Percentiles rank a stretch among this genome's conserved stretches.
phyloP scores from a whole-genome alignment of 2,797 vertebrate species.

The Bothrops alternatus region DNA sequence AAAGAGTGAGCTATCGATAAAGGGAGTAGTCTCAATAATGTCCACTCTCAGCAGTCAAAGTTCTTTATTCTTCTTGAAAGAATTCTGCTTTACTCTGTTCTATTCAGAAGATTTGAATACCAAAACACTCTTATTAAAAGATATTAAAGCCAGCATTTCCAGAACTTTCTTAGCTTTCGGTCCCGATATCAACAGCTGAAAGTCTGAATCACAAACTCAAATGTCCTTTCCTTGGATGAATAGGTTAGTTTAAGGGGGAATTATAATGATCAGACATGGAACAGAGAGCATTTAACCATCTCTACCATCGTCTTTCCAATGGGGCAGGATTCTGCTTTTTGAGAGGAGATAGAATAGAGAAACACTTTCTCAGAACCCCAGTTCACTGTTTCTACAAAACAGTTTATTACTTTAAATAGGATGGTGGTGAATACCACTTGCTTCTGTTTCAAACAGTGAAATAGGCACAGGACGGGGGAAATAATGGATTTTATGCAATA shows the following conservation, averaged over 20 bases:
- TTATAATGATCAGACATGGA: not conserved
- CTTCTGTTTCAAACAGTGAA: not conserved
- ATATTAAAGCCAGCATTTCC: not conserved
- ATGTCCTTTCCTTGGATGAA: not conserved
- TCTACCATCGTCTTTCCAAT: not conserved
- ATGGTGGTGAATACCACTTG: not conserved
- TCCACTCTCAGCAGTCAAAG: not conserved
- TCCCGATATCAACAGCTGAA: not conserved
- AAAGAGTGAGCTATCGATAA: not conserved
- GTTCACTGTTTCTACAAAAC: not conserved
- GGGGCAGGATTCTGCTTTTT: not conserved
- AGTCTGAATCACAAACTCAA: not conserved
- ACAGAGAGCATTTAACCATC: not conserved
- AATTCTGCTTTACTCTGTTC: not conserved
- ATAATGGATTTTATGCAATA: not conserved
- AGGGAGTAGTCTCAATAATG: not conserved
- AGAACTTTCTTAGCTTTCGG: not conserved
- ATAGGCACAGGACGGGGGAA: not conserved
- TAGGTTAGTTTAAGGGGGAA: not conserved
- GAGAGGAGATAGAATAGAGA: not conserved
- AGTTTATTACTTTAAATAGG: not conserved
- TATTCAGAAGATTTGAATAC: not conserved
- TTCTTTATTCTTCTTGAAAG: not conserved
- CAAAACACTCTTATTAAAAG: not conserved
- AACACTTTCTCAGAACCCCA: not conserved